Conservation (phyloP, 2,113 vertebrate genomes). For the Acanthisitta chloris region DNA sequence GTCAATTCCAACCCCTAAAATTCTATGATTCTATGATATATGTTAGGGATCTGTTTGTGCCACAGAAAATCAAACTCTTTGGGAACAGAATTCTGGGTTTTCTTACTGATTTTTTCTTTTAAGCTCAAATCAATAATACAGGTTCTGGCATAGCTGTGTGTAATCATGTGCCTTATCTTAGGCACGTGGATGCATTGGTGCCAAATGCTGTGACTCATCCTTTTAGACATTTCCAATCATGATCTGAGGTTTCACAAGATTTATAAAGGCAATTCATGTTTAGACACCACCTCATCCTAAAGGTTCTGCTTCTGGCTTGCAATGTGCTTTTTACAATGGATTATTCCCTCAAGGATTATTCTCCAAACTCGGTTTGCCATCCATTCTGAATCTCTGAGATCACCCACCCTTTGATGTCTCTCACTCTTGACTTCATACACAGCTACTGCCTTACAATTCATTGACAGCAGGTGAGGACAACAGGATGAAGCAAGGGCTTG, state of each 20-base stretch:
- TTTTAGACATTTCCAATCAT: not conserved
- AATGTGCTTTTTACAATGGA: not conserved
- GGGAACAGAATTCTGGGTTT: not conserved
- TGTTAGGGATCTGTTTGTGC: not conserved
- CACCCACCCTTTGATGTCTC: not conserved
- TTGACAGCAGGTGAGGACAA: not conserved
- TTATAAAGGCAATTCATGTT: not conserved
- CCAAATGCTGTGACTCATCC: not conserved
- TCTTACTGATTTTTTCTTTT: not conserved
- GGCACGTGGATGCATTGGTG: not conserved
- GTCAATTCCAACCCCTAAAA: too few species aligned
- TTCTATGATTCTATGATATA: too few species aligned
- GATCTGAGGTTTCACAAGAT: not conserved
- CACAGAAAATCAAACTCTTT: not conserved
- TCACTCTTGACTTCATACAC: not conserved
- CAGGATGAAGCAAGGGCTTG: not conserved
- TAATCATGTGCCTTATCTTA: not conserved
- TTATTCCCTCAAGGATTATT: not conserved
- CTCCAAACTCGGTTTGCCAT: not conserved
- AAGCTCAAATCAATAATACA: not conserved
- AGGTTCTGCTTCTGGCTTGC: not conserved
- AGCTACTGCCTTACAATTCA: not conserved
- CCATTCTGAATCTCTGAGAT: not conserved
- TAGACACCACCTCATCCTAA: not conserved
- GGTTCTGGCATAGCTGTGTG: not conserved